These are phyloP conservation scores for Symphodus melops DNA, from an alignment of 2,113 vertebrate species.

Conservation along the genomic window DNA sequence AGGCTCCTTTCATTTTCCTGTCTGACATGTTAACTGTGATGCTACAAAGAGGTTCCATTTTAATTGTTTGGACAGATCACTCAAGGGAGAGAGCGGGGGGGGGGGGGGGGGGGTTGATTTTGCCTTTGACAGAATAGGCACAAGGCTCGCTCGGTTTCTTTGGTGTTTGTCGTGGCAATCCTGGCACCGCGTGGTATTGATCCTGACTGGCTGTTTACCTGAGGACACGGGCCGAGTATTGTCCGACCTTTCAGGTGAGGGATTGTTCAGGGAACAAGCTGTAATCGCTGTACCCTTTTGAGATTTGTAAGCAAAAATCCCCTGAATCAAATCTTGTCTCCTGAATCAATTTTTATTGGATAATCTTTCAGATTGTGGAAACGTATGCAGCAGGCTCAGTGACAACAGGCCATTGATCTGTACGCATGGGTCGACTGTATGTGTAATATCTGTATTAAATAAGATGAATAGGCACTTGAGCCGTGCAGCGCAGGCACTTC, in stretches of 20 bases:
- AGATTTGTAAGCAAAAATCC: constrained; percentile 1
- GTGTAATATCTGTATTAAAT: constrained; percentile 62
- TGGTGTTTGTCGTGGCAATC: constrained; percentile 58
- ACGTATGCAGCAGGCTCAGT: constrained; percentile 1
- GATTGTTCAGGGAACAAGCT: constrained; percentile 1
- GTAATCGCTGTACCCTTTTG: constrained; percentile 2
- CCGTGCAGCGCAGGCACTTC: constrained; percentile 46
- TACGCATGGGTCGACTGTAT: constrained; percentile 36
- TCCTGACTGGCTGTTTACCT: constrained; percentile 54
- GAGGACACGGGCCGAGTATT: constrained; percentile 42
- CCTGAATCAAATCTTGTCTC: constrained; percentile 27
- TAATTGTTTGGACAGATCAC: constrained; percentile 86
- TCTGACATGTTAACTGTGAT: constrained; percentile 81
- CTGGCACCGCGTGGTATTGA: constrained; percentile 48
- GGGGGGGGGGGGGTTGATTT: constrained; percentile 78
- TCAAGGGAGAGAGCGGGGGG: too few species aligned
- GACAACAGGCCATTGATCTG: constrained; percentile 59
- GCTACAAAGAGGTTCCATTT: constrained; percentile 79
- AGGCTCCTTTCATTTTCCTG: constrained; percentile 77
- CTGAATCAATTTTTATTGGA: constrained; percentile 41
- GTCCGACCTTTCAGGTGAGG: constrained; percentile 27
- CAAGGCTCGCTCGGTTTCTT: constrained; percentile 70
- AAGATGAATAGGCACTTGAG: constrained; percentile 64
- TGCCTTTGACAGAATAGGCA: constrained; percentile 83
- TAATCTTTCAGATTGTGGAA: constrained; percentile 25